Conservation (phyloP, 2,113 vertebrate genomes). For the Osmerus eperlanus region DNA sequence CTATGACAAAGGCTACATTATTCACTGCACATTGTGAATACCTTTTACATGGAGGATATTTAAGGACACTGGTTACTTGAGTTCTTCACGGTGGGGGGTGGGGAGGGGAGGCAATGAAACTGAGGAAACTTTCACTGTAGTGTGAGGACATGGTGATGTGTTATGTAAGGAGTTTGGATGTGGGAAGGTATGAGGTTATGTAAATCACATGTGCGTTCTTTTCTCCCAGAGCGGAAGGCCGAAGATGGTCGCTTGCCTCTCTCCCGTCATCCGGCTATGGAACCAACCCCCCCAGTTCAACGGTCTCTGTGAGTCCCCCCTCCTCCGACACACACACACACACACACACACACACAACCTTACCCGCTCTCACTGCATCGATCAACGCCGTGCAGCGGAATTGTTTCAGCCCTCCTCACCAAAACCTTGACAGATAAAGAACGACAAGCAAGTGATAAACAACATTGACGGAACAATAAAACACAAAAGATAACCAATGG, state of each 20-base stretch:
- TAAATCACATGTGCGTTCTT: constrained; percentile 43
- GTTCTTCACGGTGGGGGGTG: constrained; percentile 5
- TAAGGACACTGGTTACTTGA: too few species aligned
- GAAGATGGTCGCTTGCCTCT: constrained; percentile 96
- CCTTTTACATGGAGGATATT: too few species aligned
- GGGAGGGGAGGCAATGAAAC: neutral
- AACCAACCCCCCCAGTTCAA: constrained; percentile 97
- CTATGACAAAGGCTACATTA: too few species aligned
- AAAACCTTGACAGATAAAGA: neutral
- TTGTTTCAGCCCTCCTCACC: neutral
- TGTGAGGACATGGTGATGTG: constrained; percentile 42
- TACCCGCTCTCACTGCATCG: neutral
- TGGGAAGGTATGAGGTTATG: constrained; percentile 30
- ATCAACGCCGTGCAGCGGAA: neutral
- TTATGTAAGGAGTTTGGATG: constrained; percentile 34
- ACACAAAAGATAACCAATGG: too few species aligned
- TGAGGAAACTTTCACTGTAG: constrained; percentile 26
- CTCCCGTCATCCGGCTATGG: constrained; percentile 97
- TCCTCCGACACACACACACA: too few species aligned
- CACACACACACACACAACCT: too few species aligned
- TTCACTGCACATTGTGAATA: too few species aligned
- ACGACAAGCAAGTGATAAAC: too few species aligned
- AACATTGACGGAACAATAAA: too few species aligned
- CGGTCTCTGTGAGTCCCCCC: constrained; percentile 82
- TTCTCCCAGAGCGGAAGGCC: constrained; percentile 84